Evolutionary conservation across 1,140 invertebrate species (phyloP), one percentile per base, ranked within the genome.

Genomic region (Drosophila biarmipes): DNA sequence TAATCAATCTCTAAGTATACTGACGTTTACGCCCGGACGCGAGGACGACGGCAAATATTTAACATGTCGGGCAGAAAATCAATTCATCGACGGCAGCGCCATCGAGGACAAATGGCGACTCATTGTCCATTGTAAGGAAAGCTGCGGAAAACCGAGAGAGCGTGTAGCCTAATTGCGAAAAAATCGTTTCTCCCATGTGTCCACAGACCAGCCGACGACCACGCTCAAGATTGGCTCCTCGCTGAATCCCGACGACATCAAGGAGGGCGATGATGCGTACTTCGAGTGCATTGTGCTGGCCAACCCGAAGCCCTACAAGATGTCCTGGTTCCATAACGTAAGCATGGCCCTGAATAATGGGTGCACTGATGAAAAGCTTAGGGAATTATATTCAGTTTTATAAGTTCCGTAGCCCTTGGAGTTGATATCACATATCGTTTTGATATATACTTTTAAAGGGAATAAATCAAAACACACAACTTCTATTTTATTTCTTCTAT

Each of bases 1-100:
- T 92, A 97, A 97, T 93, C 95, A 97, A 90, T 97, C 94, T 54
- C 93, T 97, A 78, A 97, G 96, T 92, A 95, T 96, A 77, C 93
- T 98, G 57, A 96, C 95, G 72, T 96, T 97, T 90, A 94, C 95
- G 56, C 96, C 97, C 55, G 94, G 93, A 37, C 96, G 96, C 53
- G 96, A 97, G 71, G 97, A 98, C 92, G 96, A 97, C 89, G 96
- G 96, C 49, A 97, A 97, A 93, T 95, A 96, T 92, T 95, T 97
- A 92, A 97, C 96, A 53, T 98, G 97, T 92, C 93, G 96, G 57
- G 96, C 96, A 46, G 96, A 97, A 93, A 98, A 98, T 93, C 95
- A 96, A 76, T 94, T 93, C 90, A 96, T 98, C 89, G 94, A 94
- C 17, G 95, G 95, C 92, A 97, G 96, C 76, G 94, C 95, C 43